Evolutionary conservation across 2,113 vertebrate genomes (phyloP).

Genomic region (Ceyx cyanopectus): DNA sequence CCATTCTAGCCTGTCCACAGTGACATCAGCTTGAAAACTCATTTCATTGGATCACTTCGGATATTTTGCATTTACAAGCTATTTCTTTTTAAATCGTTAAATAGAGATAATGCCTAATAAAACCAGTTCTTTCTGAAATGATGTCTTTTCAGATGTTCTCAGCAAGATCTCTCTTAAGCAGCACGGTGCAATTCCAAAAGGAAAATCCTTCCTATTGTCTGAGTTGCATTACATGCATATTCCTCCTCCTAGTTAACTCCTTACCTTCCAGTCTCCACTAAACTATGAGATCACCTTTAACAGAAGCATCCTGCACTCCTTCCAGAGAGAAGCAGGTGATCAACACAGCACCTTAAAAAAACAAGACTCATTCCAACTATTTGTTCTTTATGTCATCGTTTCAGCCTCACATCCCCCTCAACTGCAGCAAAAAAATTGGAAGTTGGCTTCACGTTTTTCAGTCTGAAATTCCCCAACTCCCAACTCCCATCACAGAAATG

Average conservation of each 20-base stretch:
- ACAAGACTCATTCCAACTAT: neutral
- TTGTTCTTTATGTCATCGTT: constrained; percentile 17
- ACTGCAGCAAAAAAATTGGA: neutral
- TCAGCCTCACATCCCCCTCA: neutral
- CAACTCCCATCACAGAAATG: neutral
- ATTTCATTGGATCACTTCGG: constrained; percentile 54
- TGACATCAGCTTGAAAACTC: constrained; percentile 74
- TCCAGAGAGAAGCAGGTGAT: neutral
- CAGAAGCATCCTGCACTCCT: constrained; percentile 59
- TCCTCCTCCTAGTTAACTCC: constrained; percentile 84
- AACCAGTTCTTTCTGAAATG: constrained; percentile 37
- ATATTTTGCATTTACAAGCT: constrained; percentile 37
- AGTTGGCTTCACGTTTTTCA: constrained; percentile 67
- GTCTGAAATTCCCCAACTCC: constrained; percentile 31
- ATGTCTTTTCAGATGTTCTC: constrained; percentile 34
- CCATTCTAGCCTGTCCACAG: constrained; percentile 34
- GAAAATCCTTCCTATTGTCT: constrained; percentile 95
- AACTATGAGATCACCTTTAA: constrained; percentile 64
- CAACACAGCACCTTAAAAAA: neutral
- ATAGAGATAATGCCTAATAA: constrained; percentile 6
- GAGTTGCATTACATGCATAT: constrained; percentile 91
- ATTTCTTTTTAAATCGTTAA: neutral
- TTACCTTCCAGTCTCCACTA: constrained; percentile 65
- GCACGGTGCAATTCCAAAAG: constrained; percentile 75
- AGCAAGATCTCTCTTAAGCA: constrained; percentile 37